Conservation (phyloP, 2,113 vertebrate species). For the Leuciscus idus region DNA sequence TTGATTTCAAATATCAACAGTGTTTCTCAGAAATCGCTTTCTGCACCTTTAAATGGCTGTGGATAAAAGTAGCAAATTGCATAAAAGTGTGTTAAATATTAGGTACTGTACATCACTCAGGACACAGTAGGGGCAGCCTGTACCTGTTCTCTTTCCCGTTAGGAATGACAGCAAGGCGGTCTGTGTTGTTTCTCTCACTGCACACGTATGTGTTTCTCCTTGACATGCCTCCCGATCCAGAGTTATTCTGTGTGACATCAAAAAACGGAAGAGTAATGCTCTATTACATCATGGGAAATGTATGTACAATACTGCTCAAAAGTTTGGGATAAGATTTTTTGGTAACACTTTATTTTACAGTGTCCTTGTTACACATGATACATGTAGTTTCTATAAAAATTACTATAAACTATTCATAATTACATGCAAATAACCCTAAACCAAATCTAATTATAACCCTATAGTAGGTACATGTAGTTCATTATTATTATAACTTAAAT, state of each 20-base stretch:
- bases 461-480: too few species aligned
- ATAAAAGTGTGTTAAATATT: neutral
- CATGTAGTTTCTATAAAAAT: too few species aligned
- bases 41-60: neutral
- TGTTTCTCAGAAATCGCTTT: too few species aligned
- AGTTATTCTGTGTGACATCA: constrained; percentile 79
- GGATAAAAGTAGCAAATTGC: neutral
- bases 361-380: too few species aligned
- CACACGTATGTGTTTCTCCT: constrained; percentile 97
- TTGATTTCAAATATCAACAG: too few species aligned
- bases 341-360: too few species aligned
- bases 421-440: too few species aligned
- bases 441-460: too few species aligned
- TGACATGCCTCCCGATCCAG: constrained; percentile 90
- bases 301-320: neutral
- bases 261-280: neutral
- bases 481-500: too few species aligned
- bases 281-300: neutral
- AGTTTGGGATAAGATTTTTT: neutral
- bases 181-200: constrained; percentile 88
- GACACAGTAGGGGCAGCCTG: neutral
- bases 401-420: too few species aligned
- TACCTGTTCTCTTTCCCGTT: constrained; percentile 92
- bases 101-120: too few species aligned
- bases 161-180: constrained; percentile 93